phyloP scores from a whole-genome alignment of 2,888 invertebrate species.

The Ypsolopha scabrella region DNA sequence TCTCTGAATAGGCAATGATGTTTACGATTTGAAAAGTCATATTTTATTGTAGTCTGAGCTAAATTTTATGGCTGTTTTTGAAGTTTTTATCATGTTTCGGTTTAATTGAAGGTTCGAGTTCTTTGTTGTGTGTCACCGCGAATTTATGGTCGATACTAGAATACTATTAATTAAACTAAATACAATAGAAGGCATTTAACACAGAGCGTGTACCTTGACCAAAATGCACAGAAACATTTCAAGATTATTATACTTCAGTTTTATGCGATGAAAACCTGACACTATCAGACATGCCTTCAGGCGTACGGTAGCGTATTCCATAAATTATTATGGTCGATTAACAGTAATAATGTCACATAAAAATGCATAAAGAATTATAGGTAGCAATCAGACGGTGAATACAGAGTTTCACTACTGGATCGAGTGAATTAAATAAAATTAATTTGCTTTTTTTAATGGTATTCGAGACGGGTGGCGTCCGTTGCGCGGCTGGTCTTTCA shows the following conservation, averaged over 20 bases:
- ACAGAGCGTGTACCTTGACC: too few species aligned
- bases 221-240: background rate
- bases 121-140: constrained; percentile 41
- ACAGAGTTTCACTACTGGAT: too few species aligned
- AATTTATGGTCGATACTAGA: constrained; percentile 21
- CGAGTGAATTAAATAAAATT: too few species aligned
- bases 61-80: constrained; percentile 50
- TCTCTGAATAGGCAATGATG: constrained; percentile 33
- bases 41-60: constrained; percentile 38
- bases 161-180: too few species aligned
- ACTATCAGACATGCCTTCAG: constrained; percentile 3
- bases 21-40: constrained; percentile 45
- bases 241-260: background rate
- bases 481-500: constrained; percentile 2
- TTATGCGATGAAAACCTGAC: background rate
- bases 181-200: too few species aligned
- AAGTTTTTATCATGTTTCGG: constrained; percentile 27
- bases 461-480: background rate
- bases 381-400: too few species aligned
- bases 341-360: background rate
- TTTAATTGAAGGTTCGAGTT: constrained; percentile 19
- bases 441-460: too few species aligned
- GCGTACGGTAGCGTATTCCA: constrained; percentile 9
- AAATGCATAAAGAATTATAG: background rate
- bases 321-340: background rate